These are phyloP conservation scores for Eupeodes luniger DNA, from an alignment of 2,888 invertebrate species.

Conservation along the genomic window DNA sequence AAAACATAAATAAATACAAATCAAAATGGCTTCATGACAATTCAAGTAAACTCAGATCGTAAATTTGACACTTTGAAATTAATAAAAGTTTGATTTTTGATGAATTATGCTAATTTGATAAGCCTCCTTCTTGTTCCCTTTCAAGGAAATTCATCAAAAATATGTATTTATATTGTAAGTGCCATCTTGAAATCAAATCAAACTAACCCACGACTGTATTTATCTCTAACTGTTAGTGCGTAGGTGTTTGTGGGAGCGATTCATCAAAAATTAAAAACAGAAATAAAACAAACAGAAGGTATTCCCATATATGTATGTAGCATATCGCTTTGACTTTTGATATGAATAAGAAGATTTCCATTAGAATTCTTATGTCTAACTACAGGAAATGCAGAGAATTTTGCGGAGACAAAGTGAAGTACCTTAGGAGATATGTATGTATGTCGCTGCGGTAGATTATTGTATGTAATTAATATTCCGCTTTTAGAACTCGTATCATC, in stretches of 20 bases:
- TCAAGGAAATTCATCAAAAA: conserved; percentile 8
- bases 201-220: neutral
- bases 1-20: no score
- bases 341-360: conserved; percentile 48
- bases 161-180: neutral
- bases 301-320: neutral
- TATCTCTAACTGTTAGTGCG: conserved; percentile 14
- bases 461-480: conserved; percentile 70
- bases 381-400: conserved; percentile 67
- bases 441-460: conserved; percentile 56
- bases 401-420: conserved; percentile 62
- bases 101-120: conserved; percentile 59
- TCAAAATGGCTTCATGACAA: no score
- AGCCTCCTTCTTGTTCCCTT: neutral
- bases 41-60: neutral
- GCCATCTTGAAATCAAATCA: neutral
- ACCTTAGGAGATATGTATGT: conserved; percentile 27
- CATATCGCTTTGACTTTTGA: conserved; percentile 45
- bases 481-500: conserved; percentile 4
- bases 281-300: conserved; percentile 27
- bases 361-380: conserved; percentile 53
- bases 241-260: conserved; percentile 57
- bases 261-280: conserved; percentile 21
- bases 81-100: conserved; percentile 8
- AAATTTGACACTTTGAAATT: neutral